Evolutionary conservation across 2,888 invertebrate genomes (phyloP), one percentile per base, ranked within the genome.

Genomic region (Drosophila gaucha): DNA sequence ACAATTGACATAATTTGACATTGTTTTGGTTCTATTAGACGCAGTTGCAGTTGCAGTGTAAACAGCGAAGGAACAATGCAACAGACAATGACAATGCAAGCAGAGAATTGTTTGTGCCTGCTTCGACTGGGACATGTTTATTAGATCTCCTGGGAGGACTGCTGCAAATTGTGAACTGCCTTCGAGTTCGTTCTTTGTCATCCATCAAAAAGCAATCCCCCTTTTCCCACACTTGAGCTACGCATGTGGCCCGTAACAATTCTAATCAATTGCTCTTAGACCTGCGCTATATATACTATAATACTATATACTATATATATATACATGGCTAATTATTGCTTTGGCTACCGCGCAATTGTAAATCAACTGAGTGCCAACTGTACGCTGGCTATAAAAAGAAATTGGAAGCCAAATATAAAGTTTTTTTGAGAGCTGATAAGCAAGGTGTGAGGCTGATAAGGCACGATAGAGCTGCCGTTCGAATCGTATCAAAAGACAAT

Each of bases 111-210:
- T 10, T 33, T 49, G 28, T 44, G 20, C 39, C 54, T 35, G 62
- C 65, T 65, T 35, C 52, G 47, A 30, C 28, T 43, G 54, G 30
- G 78, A 86, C 87, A 84, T 80, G 74, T 84, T 77, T 86, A 84
- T 86, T 88, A 84, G 83, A 59, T 77, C 86, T 78, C 83, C 74
- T 20, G 80, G 80, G 84, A 69, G 55, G 51, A 50, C 33, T 28
- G 60, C 63, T 73, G 64, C 46, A 38, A 51, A 55, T 26, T 60
- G 33, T 44, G 38, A n/a, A 14, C 57, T 46, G 39, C 44, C 39
- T 26, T 43, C 55, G 57, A n/a, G n/a, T n/a, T n/a, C n/a, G n/a
- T n/a, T n/a, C n/a, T 64, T 68, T 10, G 41, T 24, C 76, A 78
- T 78, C 80, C 66, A 76, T 77, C 77, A 77, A 60, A 44, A 33